A percentile compares a stretch with the other conserved stretches of the same genome.
Conservation (phyloP, 2,888 invertebrate species). For the Phorcus lineatus region DNA sequence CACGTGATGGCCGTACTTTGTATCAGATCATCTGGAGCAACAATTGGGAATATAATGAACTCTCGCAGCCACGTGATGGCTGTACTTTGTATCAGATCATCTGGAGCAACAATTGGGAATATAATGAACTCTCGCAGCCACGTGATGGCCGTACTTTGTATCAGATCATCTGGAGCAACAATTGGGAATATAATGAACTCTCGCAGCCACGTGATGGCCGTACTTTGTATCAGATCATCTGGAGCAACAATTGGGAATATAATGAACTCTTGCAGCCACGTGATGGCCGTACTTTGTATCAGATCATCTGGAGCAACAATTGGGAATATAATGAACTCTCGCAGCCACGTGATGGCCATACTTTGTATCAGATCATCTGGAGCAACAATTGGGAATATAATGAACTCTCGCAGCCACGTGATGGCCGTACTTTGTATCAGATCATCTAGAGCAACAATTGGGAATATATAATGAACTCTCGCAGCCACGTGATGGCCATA, state of each 20-base stretch:
- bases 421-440: conserved; percentile 44
- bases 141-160: neutral
- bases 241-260: conserved; percentile 26
- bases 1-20: neutral
- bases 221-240: conserved; percentile 82
- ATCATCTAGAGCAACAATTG: conserved; percentile 66
- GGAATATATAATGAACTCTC: conserved; percentile 91
- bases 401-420: neutral
- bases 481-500: conserved; percentile 95
- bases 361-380: conserved; percentile 80
- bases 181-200: conserved; percentile 91
- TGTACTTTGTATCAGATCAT: conserved; percentile 83
- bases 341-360: conserved; percentile 95
- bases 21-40: conserved; percentile 70
- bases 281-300: neutral
- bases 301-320: conserved; percentile 70
- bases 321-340: conserved; percentile 92
- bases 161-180: conserved; percentile 70
- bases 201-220: conserved; percentile 95
- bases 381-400: neutral
- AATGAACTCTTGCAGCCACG: no score
- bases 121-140: no score
- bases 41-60: conserved; percentile 87
- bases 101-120: conserved; percentile 51
- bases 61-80: conserved; percentile 97